These are phyloP conservation scores for Autographa gamma DNA, from an alignment of 2,888 invertebrate species.

Conservation along the genomic window DNA sequence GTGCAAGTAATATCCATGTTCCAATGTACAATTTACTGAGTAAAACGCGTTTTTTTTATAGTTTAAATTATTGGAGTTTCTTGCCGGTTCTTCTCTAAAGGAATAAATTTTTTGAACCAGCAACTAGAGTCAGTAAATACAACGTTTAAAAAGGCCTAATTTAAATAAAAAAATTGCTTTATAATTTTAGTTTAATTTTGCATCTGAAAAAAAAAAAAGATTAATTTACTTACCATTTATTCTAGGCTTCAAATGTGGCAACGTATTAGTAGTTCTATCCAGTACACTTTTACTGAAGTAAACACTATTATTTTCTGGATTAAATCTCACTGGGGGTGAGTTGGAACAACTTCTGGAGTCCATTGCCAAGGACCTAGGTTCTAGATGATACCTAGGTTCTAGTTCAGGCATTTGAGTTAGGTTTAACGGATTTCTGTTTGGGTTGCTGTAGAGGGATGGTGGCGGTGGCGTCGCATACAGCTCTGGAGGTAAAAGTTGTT, in stretches of 20 bases:
- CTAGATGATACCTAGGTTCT: conserved; percentile 71
- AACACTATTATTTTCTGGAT: conserved; percentile 74
- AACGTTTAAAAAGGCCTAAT: too few relatives aligned
- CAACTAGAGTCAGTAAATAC: too few relatives aligned
- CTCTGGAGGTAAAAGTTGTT: conserved; percentile 84
- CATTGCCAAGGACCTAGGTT: conserved; percentile 61
- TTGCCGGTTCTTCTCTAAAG: too few relatives aligned
- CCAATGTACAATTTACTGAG: too few relatives aligned
- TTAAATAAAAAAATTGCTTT: too few relatives aligned
- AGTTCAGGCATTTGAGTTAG: conserved; percentile 80
- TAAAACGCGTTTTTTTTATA: too few relatives aligned
- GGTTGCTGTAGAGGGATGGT: conserved; percentile 78
- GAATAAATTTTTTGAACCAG: too few relatives aligned
- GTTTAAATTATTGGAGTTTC: too few relatives aligned
- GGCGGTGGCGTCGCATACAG: conserved; percentile 77
- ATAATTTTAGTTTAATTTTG: too few relatives aligned
- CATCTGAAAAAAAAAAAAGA: background rate
- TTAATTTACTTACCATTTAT: conserved; percentile 68
- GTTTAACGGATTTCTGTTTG: conserved; percentile 76
- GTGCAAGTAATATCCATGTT: too few relatives aligned
- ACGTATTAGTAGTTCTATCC: conserved; percentile 73
- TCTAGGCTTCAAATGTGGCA: conserved; percentile 78
- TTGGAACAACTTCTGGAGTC: conserved; percentile 78
- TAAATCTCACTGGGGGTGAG: conserved; percentile 82
- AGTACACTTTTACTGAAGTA: conserved; percentile 75